These are phyloP conservation scores for Rhinogobius similis DNA, from an alignment of 2,113 vertebrate species.

Conservation along the genomic window DNA sequence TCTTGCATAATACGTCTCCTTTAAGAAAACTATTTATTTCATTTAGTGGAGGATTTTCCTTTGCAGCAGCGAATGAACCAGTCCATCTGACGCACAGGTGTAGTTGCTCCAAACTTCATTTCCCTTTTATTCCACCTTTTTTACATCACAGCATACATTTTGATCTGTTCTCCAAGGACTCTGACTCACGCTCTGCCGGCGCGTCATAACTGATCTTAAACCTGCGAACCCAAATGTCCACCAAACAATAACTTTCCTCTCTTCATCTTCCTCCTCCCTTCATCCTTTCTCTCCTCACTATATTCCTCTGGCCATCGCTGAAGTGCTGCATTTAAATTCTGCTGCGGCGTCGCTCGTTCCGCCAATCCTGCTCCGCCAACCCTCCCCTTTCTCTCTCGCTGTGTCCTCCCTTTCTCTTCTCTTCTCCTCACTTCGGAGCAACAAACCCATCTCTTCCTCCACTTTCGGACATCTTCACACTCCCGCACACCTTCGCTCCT, in stretches of 20 bases:
- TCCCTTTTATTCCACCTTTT: background rate
- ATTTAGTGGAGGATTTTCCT: background rate
- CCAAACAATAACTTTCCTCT: background rate
- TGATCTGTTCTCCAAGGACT: background rate
- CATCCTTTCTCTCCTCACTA: constrained; percentile 11
- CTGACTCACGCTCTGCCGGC: background rate
- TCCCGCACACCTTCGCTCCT: background rate
- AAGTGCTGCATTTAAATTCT: constrained; percentile 64
- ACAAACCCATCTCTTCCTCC: background rate
- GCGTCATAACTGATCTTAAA: background rate
- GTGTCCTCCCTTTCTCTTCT: constrained; percentile 9
- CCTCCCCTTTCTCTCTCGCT: background rate
- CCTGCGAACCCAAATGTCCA: background rate
- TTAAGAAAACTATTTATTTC: background rate
- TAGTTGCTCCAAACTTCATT: background rate
- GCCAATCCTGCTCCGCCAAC: constrained; percentile 57
- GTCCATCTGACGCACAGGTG: background rate
- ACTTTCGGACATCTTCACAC: constrained; percentile 52
- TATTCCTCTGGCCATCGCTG: constrained; percentile 17
- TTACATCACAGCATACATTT: background rate
- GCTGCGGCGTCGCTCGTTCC: constrained; percentile 44
- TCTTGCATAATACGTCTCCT: too few species aligned
- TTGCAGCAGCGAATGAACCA: background rate
- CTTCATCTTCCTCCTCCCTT: background rate
- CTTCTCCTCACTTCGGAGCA: constrained; percentile 19